Percentiles rank a stretch among this genome's conserved stretches.
phyloP scores from a whole-genome alignment of 2,797 vertebrate genomes.

The Phrynocephalus vlangalii region DNA sequence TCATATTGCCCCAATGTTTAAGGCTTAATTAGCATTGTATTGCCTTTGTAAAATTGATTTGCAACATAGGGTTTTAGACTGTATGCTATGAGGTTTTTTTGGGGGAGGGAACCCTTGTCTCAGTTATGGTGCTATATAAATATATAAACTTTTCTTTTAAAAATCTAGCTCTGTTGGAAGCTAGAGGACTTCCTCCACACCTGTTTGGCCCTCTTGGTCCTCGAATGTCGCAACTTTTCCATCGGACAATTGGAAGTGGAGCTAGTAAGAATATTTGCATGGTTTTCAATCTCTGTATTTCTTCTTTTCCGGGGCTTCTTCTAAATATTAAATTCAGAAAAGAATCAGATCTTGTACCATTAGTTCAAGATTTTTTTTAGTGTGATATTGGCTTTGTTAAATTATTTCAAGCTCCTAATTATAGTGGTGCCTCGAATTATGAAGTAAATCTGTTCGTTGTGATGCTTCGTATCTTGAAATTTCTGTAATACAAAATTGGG shows the following conservation, averaged over 20 bases:
- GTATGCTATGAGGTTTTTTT: neutral
- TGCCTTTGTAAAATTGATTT: neutral
- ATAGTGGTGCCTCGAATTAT: no score
- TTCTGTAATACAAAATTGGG: no score
- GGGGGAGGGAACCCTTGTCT: neutral
- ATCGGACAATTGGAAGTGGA: conserved; percentile 99
- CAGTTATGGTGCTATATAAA: neutral
- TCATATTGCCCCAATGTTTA: no score
- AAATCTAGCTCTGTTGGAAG: conserved; percentile 91
- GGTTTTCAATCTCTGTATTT: conserved; percentile 62
- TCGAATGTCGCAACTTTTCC: conserved; percentile 99
- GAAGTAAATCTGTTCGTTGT: no score
- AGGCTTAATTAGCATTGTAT: neutral
- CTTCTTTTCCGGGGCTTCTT: neutral
- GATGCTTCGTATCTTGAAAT: no score
- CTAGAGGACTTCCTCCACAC: conserved; percentile 98
- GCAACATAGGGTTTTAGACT: neutral
- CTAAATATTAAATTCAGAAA: neutral
- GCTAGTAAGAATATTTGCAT: conserved; percentile 89
- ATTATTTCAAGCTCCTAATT: neutral
- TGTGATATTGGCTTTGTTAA: neutral
- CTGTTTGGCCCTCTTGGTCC: conserved; percentile 98
- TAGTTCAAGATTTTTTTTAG: neutral
- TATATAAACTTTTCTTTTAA: conserved; percentile 8
- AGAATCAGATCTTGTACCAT: neutral